A percentile compares a stretch with the other conserved stretches of the same genome.
These are phyloP conservation scores for Lampris incognitus DNA, from an alignment of 2,113 vertebrate genomes.

Conservation along the genomic window DNA sequence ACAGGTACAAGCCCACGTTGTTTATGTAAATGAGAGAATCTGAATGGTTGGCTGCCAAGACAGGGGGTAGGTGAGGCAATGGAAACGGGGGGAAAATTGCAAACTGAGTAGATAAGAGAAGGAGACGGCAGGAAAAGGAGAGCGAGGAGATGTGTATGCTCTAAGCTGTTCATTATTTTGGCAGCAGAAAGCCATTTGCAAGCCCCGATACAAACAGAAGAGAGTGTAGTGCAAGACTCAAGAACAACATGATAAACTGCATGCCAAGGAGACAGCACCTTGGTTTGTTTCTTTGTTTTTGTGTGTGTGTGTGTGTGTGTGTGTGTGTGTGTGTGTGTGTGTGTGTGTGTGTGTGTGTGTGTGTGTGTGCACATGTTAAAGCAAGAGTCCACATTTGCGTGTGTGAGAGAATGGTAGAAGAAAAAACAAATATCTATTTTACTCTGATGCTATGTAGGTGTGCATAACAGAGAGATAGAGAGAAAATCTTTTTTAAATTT, in stretches of 20 bases:
- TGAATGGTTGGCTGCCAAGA: conserved; percentile 3
- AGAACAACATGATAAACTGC: conserved; percentile 52
- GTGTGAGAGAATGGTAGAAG: neutral
- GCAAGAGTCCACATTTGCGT: no score
- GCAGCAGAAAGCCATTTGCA: conserved; percentile 51
- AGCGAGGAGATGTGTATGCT: conserved; percentile 35
- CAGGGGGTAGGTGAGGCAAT: conserved; percentile 4
- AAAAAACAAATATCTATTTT: neutral
- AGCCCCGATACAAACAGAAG: conserved; percentile 51
- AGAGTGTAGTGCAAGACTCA: conserved; percentile 32
- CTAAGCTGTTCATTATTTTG: conserved; percentile 67
- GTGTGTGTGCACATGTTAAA: no score
- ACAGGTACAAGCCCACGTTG: neutral
- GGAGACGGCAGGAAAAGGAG: neutral
- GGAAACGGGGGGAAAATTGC: conserved; percentile 10
- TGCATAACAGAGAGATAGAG: conserved; percentile 16
- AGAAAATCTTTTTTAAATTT: no score
- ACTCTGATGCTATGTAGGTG: neutral
- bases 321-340: neutral
- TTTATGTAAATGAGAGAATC: neutral
- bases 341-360: no score
- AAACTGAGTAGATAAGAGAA: conserved; percentile 10
- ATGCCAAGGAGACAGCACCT: conserved; percentile 14
- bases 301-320: conserved; percentile 11
- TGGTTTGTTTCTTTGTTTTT: neutral